Percentiles rank a stretch among this genome's conserved stretches.
phyloP scores from a whole-genome alignment of 2,113 vertebrate species.

The Cochlearius cochlearius region DNA sequence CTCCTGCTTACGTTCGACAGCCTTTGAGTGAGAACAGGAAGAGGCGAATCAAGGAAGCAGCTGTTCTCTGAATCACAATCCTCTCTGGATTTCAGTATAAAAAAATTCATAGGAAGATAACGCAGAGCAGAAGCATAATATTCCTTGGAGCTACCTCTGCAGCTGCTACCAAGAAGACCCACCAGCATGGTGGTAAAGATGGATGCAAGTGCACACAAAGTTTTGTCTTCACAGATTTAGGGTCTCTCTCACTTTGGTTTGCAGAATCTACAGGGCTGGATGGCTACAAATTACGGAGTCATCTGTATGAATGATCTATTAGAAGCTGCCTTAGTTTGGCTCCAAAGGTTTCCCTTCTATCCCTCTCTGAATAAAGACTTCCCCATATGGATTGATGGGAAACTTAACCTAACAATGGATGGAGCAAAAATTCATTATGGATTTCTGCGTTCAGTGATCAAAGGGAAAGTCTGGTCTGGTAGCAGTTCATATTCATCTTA shows the following conservation, averaged over 20 bases:
- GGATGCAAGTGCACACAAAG: not conserved
- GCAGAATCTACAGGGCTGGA: not conserved
- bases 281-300: not conserved
- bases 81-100: slow-evolving; percentile 29
- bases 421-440: not conserved
- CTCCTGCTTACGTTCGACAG: slow-evolving; percentile 5
- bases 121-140: not conserved
- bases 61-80: slow-evolving; percentile 57
- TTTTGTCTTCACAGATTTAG: not conserved
- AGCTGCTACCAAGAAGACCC: not conserved
- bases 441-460: not conserved
- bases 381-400: not conserved
- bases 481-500: not conserved
- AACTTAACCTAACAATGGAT: not conserved
- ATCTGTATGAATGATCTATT: not conserved
- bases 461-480: not conserved
- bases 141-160: not conserved
- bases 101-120: not conserved
- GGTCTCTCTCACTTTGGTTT: not conserved
- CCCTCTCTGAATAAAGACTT: not conserved
- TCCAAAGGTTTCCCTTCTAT: not conserved
- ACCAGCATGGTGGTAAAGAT: not conserved
- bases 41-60: slow-evolving; percentile 26
- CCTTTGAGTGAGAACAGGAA: slow-evolving; percentile 37
- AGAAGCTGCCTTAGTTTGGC: not conserved